Evolutionary conservation across 2,113 vertebrate species (phyloP).

Genomic region (Anseranas semipalmata): DNA sequence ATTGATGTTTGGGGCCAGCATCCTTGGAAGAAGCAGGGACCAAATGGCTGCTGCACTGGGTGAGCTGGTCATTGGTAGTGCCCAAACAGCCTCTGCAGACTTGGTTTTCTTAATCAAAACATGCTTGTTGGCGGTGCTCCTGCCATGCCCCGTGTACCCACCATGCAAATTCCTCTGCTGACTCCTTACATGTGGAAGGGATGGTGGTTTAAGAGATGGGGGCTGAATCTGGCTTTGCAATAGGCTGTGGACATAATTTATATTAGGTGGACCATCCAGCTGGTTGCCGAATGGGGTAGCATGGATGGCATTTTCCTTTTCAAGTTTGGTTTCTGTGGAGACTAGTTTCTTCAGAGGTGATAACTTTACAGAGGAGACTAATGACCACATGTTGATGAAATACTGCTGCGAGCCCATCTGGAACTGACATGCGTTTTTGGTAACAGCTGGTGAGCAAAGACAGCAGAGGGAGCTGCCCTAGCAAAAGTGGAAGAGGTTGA

Average conservation of each 20-base stretch:
- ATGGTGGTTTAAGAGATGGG: fast-evolving
- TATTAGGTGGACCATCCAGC: background rate
- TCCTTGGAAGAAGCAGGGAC: background rate
- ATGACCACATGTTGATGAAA: background rate
- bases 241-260: background rate
- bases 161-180: fast-evolving
- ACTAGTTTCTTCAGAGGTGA: background rate
- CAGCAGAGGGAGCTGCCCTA: constrained; percentile 29
- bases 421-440: background rate
- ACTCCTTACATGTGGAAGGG: background rate
- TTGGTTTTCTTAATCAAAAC: background rate
- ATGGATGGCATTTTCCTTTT: background rate
- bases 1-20: background rate
- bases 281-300: background rate
- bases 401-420: background rate
- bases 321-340: background rate
- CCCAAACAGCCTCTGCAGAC: background rate
- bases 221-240: background rate
- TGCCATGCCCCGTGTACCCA: fast-evolving
- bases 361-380: constrained; percentile 13
- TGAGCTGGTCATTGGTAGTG: fast-evolving
- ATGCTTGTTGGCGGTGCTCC: fast-evolving
- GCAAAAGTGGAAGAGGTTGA: background rate
- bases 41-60: background rate
- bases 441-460: background rate